Evolutionary conservation across 2,888 invertebrate species (phyloP).

Genomic region (Dorcus parallelipipedus): DNA sequence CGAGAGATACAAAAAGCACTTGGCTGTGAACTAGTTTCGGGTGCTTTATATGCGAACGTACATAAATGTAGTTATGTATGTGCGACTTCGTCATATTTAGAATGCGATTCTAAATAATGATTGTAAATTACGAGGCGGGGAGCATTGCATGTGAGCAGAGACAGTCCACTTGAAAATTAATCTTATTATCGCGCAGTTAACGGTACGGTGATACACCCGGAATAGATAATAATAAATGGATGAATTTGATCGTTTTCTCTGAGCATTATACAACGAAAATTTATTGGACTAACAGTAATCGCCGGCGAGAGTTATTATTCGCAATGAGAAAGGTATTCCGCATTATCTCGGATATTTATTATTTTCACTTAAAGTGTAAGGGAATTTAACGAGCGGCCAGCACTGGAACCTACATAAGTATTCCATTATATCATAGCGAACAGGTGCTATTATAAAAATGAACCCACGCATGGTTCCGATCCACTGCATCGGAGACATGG

Average conservation of each 20-base stretch:
- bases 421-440: slow-evolving; percentile 47
- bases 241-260: slow-evolving; percentile 3
- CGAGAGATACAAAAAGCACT: too few relatives aligned
- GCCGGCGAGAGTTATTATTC: slow-evolving; percentile 13
- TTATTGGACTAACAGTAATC: slow-evolving; percentile 10
- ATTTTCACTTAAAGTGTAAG: slow-evolving; percentile 44
- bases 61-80: too few relatives aligned
- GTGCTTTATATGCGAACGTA: too few relatives aligned
- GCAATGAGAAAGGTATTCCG: slow-evolving; percentile 36
- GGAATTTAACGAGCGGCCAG: slow-evolving; percentile 42
- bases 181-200: neutral
- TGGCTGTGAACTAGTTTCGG: too few relatives aligned
- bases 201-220: neutral
- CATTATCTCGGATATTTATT: slow-evolving; percentile 43
- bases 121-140: neutral
- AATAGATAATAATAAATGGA: slow-evolving; percentile 1
- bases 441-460: slow-evolving; percentile 47
- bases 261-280: slow-evolving; percentile 8
- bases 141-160: neutral
- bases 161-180: neutral
- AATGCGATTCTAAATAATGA: neutral
- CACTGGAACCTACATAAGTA: slow-evolving; percentile 42
- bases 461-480: slow-evolving; percentile 45
- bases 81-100: too few relatives aligned
- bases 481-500: slow-evolving; percentile 33